Conservation (phyloP, 2,888 invertebrate species). For the Chironomus riparius region DNA sequence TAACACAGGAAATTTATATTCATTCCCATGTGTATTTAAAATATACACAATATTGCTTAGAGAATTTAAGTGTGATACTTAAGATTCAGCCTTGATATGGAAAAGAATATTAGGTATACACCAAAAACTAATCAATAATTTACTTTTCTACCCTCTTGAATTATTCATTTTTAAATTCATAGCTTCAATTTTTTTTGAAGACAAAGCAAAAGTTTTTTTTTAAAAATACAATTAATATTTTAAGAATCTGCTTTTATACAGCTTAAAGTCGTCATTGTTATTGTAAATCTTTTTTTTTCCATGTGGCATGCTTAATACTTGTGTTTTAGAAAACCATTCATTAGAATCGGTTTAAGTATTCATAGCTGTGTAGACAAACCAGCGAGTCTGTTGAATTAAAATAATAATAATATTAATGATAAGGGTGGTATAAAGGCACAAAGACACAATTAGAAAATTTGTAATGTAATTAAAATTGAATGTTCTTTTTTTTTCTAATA, state of each 20-base stretch:
- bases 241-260: not conserved
- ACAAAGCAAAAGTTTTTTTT: not conserved
- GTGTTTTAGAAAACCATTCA: not conserved
- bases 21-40: not conserved
- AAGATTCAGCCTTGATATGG: not conserved
- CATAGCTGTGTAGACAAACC: not conserved
- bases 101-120: not conserved
- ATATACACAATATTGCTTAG: not conserved
- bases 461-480: not conserved
- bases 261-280: not conserved
- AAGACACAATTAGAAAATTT: not conserved
- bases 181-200: not conserved
- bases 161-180: slow-evolving; percentile 5
- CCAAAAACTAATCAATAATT: slow-evolving; percentile 1
- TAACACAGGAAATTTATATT: not conserved
- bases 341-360: not conserved
- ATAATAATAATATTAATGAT: not conserved
- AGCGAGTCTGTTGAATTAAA: not conserved
- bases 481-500: too few relatives aligned
- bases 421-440: not conserved
- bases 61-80: not conserved
- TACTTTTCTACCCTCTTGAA: not conserved
- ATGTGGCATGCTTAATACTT: not conserved
- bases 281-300: not conserved
- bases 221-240: not conserved